A percentile compares a stretch with the other conserved stretches of the same genome.
Conservation (phyloP, 2,797 vertebrate species). For the Tinamus major region DNA sequence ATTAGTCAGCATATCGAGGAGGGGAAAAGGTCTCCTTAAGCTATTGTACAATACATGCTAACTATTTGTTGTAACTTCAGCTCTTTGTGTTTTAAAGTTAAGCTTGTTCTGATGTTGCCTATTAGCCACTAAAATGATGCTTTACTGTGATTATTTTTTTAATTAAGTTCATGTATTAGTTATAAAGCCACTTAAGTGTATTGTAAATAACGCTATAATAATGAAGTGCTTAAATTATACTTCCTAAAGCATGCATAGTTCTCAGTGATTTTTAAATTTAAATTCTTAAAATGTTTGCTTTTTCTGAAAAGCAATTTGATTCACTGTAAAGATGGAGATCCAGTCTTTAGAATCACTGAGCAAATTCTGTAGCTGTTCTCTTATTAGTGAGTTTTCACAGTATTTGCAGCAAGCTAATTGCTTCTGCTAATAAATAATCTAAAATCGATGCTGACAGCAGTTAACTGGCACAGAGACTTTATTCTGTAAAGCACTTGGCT, state of each 20-base stretch:
- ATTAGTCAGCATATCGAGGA: slow-evolving; percentile 50
- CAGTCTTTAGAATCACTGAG: slow-evolving; percentile 79
- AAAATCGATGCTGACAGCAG: slow-evolving; percentile 90
- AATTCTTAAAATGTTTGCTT: slow-evolving; percentile 69
- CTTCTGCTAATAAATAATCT: slow-evolving; percentile 92
- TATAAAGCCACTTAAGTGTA: slow-evolving; percentile 76
- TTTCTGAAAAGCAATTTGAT: slow-evolving; percentile 72
- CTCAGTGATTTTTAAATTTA: slow-evolving; percentile 76
- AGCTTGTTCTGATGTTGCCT: slow-evolving; percentile 69
- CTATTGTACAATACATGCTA: slow-evolving; percentile 58
- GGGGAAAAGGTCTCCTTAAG: slow-evolving; percentile 57
- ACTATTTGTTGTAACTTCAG: slow-evolving; percentile 67
- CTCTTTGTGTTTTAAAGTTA: slow-evolving; percentile 68
- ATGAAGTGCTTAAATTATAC: slow-evolving; percentile 77
- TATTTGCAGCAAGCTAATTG: slow-evolving; percentile 86
- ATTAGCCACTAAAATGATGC: slow-evolving; percentile 75
- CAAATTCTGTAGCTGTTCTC: slow-evolving; percentile 80
- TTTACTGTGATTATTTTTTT: slow-evolving; percentile 80
- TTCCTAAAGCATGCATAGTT: slow-evolving; percentile 72
- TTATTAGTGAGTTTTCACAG: slow-evolving; percentile 84
- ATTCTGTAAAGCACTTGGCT: slow-evolving; percentile 93
- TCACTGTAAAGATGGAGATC: slow-evolving; percentile 67
- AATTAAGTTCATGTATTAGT: slow-evolving; percentile 78
- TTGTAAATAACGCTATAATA: slow-evolving; percentile 79
- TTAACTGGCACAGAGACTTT: slow-evolving; percentile 95